phyloP scores from a whole-genome alignment of 2,888 invertebrate genomes.

The Agelastica alni region DNA sequence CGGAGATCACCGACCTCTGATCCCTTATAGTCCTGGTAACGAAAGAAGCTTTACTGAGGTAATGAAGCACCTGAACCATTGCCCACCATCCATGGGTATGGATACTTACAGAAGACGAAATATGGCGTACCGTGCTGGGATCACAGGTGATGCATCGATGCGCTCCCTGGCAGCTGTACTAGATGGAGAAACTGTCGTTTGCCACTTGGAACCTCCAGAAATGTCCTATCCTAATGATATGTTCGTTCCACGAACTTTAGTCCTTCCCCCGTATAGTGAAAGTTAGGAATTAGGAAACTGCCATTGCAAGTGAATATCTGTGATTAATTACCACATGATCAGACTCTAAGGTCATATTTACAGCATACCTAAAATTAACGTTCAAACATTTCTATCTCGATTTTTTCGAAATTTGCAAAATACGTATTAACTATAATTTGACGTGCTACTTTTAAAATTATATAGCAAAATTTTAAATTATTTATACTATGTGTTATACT shows the following conservation, averaged over 20 bases:
- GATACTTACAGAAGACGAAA: slow-evolving; percentile 59
- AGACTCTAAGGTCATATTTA: slow-evolving; percentile 51
- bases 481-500: too few relatives aligned
- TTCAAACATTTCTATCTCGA: neutral
- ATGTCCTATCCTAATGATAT: slow-evolving; percentile 54
- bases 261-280: slow-evolving; percentile 66
- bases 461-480: too few relatives aligned
- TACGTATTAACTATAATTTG: too few relatives aligned
- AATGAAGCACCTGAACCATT: slow-evolving; percentile 48
- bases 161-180: slow-evolving; percentile 75
- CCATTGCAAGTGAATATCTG: slow-evolving; percentile 59
- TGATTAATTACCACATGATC: slow-evolving; percentile 58
- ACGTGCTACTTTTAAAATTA: too few relatives aligned
- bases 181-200: slow-evolving; percentile 84
- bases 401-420: too few relatives aligned
- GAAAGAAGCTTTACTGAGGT: slow-evolving; percentile 59
- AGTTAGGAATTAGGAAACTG: slow-evolving; percentile 58
- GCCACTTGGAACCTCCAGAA: slow-evolving; percentile 77
- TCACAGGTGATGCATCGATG: slow-evolving; percentile 63
- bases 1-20: slow-evolving; percentile 80
- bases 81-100: slow-evolving; percentile 58
- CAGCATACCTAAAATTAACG: slow-evolving; percentile 4
- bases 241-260: slow-evolving; percentile 61
- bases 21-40: slow-evolving; percentile 73
- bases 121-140: slow-evolving; percentile 50